phyloP scores from a whole-genome alignment of 2,113 vertebrate species.

The Halcyon senegalensis region DNA sequence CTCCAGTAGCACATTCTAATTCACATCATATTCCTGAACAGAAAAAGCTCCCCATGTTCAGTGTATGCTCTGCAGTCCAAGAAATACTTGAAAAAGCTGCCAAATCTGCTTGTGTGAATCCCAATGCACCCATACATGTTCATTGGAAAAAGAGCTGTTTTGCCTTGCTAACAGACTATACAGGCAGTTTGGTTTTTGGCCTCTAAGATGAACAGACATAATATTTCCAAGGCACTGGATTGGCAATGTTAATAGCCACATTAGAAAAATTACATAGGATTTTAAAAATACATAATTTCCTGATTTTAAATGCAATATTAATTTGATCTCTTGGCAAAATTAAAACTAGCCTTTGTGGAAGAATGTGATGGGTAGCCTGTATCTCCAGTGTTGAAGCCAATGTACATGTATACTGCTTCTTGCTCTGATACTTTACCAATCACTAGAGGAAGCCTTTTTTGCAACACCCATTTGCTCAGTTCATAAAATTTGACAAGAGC shows the following conservation, averaged over 20 bases:
- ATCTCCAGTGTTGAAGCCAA: not conserved
- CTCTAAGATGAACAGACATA: slow-evolving; percentile 4
- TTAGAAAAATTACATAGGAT: not conserved
- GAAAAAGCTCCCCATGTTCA: slow-evolving; percentile 14
- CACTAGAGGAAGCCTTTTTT: not conserved
- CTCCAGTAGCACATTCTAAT: not conserved
- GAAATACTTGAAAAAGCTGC: slow-evolving; percentile 54
- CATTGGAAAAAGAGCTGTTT: slow-evolving; percentile 44
- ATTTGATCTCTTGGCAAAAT: not conserved
- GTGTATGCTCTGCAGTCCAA: slow-evolving; percentile 42
- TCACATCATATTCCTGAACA: slow-evolving; percentile 35
- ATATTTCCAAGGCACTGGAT: not conserved
- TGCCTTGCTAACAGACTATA: slow-evolving; percentile 17
- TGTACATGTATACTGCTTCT: accelerated
- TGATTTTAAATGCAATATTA: not conserved
- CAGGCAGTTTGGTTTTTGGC: slow-evolving; percentile 35
- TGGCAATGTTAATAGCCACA: not conserved
- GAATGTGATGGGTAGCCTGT: not conserved
- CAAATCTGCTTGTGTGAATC: slow-evolving; percentile 46
- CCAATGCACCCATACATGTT: not conserved
- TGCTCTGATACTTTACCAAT: accelerated
- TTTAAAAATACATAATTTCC: not conserved
- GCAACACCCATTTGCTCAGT: not conserved
- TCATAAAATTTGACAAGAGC: not conserved
- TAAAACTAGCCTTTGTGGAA: not conserved